Evolutionary conservation across 2,797 vertebrate genomes (phyloP).

Genomic region (Onychomys arenicola): DNA sequence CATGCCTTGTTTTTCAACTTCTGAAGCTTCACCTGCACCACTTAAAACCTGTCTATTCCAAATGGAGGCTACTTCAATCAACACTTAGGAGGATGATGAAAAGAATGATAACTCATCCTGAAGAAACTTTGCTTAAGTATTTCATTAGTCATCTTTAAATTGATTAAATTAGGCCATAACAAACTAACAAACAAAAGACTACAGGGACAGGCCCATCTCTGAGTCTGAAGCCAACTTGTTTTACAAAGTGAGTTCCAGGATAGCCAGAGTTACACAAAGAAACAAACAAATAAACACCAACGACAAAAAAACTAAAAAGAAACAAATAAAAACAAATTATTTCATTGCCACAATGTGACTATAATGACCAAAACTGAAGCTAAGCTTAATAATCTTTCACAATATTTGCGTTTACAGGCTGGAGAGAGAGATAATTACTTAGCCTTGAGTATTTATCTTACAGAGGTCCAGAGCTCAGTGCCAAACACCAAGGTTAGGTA

Average conservation of each 20-base stretch:
- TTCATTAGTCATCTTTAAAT: neutral
- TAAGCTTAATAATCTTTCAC: neutral
- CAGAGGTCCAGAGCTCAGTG: neutral
- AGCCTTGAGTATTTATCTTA: neutral
- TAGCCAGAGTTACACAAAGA: neutral
- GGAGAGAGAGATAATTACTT: neutral
- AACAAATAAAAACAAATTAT: neutral
- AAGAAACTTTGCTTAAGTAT: neutral
- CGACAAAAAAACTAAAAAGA: neutral
- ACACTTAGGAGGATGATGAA: neutral
- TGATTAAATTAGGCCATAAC: neutral
- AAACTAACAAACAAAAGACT: neutral
- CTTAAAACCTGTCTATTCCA: constrained; percentile 11
- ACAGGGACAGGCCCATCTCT: neutral
- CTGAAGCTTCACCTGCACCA: neutral
- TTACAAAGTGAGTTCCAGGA: neutral
- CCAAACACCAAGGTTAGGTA: neutral
- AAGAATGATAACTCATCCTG: neutral
- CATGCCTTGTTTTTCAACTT: neutral
- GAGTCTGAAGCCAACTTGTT: neutral
- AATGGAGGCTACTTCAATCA: constrained; percentile 18
- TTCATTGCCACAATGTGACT: neutral
- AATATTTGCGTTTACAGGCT: neutral
- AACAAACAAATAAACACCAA: neutral
- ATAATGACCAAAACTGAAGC: neutral